phyloP scores from a whole-genome alignment of 2,888 invertebrate species.

The Caenorhabditis drosophilae region DNA sequence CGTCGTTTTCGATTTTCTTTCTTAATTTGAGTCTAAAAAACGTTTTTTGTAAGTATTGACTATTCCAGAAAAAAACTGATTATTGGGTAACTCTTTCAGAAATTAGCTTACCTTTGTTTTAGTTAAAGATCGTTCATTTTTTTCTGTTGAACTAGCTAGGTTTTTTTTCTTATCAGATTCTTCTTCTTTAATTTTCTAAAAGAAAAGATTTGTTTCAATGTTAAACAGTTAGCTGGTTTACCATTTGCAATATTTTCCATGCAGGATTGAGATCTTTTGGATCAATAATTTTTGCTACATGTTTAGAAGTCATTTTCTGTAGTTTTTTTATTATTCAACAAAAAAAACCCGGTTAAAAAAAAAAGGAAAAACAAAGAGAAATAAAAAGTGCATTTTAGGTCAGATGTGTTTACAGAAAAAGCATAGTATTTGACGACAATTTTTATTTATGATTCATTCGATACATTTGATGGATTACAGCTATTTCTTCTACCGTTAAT shows the following conservation, averaged over 20 bases:
- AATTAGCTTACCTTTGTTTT: too few species aligned
- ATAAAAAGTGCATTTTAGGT: constrained; percentile 14
- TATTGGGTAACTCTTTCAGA: too few species aligned
- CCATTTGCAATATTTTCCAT: constrained; percentile 58
- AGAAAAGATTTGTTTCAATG: too few species aligned
- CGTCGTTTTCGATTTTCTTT: constrained; percentile 25
- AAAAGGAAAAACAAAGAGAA: constrained; percentile 4
- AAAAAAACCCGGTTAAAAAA: constrained; percentile 10
- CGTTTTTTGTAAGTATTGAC: too few species aligned
- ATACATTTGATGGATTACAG: constrained; percentile 77
- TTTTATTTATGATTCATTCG: neutral
- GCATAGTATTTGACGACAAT: constrained; percentile 9
- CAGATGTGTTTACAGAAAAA: constrained; percentile 8
- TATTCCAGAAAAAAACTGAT: too few species aligned
- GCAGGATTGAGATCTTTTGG: constrained; percentile 47
- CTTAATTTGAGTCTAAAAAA: constrained; percentile 2
- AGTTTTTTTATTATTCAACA: neutral
- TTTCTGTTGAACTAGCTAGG: too few species aligned
- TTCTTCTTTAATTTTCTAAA: constrained; percentile 43
- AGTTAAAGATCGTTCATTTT: too few species aligned
- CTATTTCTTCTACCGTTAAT: constrained; percentile 38
- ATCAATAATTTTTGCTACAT: constrained; percentile 30
- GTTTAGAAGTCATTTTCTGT: neutral
- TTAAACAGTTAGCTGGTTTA: too few species aligned
- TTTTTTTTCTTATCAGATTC: constrained; percentile 27